These are phyloP conservation scores for Lysiphlebus fabarum DNA, from an alignment of 1,140 invertebrate species.

Conservation along the genomic window DNA sequence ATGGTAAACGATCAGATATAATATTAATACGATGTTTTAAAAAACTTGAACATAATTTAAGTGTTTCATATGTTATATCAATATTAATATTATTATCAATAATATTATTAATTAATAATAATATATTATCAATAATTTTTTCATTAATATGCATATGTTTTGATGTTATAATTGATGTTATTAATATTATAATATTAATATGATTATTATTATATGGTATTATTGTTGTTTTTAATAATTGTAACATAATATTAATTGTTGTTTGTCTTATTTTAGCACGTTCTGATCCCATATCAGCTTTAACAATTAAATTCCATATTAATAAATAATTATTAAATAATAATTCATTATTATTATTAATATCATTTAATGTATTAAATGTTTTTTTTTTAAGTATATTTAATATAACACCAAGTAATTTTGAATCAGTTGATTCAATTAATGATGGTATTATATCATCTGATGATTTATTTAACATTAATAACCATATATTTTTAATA, in stretches of 20 bases:
- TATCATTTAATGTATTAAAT: slow-evolving; percentile 17
- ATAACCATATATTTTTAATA: slow-evolving; percentile 29
- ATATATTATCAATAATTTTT: slow-evolving; percentile 30
- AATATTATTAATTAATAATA: slow-evolving; percentile 18
- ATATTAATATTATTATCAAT: background rate
- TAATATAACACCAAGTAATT: slow-evolving; percentile 27
- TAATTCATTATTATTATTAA: slow-evolving; percentile 14
- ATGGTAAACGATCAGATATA: slow-evolving; percentile 36
- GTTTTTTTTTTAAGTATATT: slow-evolving; percentile 22
- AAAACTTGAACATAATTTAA: slow-evolving; percentile 28
- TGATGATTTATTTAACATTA: slow-evolving; percentile 27
- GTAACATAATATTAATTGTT: slow-evolving; percentile 19
- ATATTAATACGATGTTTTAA: slow-evolving; percentile 30
- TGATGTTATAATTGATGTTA: slow-evolving; percentile 22
- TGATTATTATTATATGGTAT: slow-evolving; percentile 18
- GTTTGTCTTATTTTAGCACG: slow-evolving; percentile 25
- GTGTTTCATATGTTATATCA: slow-evolving; percentile 22
- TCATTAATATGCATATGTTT: slow-evolving; percentile 28
- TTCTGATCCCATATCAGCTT: slow-evolving; percentile 27
- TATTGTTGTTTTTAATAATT: slow-evolving; percentile 16
- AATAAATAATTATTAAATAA: slow-evolving; percentile 27
- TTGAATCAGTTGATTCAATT: slow-evolving; percentile 23
- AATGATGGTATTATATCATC: slow-evolving; percentile 29
- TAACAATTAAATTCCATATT: slow-evolving; percentile 32
- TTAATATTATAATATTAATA: slow-evolving; percentile 27